Percentiles rank a stretch among this genome's conserved stretches.
These are phyloP conservation scores for Hymenochirus boettgeri DNA, from an alignment of 2,113 vertebrate genomes.

Conservation along the genomic window DNA sequence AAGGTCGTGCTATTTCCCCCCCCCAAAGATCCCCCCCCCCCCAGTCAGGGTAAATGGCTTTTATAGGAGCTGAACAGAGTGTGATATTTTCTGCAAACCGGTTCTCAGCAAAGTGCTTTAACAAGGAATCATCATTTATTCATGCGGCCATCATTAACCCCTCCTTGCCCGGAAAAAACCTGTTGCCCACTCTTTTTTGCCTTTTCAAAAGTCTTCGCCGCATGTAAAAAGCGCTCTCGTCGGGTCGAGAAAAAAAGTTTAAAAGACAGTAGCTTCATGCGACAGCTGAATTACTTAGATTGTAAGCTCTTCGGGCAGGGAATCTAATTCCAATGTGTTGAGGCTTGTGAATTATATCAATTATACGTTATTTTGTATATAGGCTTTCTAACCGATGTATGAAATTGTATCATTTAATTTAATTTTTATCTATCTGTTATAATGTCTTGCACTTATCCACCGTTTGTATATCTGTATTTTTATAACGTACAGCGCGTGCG, in stretches of 20 bases:
- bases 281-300: conserved; percentile 7
- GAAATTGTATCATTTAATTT: too few species aligned
- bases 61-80: conserved; percentile 69
- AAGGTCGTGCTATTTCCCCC: conserved; percentile 60
- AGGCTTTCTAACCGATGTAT: too few species aligned
- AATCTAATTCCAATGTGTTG: too few species aligned
- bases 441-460: too few species aligned
- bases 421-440: too few species aligned
- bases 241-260: conserved; percentile 18
- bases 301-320: too few species aligned
- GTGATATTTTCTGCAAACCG: conserved; percentile 69
- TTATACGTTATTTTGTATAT: too few species aligned
- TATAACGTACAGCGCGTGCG: too few species aligned
- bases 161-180: conserved; percentile 46
- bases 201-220: conserved; percentile 39
- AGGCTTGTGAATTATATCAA: too few species aligned
- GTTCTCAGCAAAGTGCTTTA: conserved; percentile 76
- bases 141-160: conserved; percentile 69
- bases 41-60: conserved; percentile 51
- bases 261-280: conserved; percentile 9
- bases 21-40: conserved; percentile 58
- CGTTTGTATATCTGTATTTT: too few species aligned
- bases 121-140: conserved; percentile 79
- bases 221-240: conserved; percentile 10
- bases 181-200: conserved; percentile 40